Conservation (phyloP, 2,888 invertebrate species). For the Hirtodrosophila cameraria region DNA sequence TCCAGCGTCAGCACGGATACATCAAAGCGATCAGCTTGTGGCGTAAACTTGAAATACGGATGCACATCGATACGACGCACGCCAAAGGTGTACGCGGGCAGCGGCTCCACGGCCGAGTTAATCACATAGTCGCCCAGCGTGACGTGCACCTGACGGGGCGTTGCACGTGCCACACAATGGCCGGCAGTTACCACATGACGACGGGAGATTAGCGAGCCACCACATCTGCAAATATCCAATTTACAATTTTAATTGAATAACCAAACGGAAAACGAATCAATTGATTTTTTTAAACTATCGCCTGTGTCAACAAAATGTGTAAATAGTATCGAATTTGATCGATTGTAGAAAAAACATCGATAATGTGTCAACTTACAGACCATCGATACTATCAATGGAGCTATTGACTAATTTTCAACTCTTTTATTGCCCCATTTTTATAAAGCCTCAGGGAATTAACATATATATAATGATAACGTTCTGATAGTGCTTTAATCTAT, state of each 20-base stretch:
- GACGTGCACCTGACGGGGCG: conserved; percentile 95
- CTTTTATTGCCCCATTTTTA: too few relatives aligned
- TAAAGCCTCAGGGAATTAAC: too few relatives aligned
- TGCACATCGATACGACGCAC: conserved; percentile 96
- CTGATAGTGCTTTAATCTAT: too few relatives aligned
- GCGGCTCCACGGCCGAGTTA: conserved; percentile 95
- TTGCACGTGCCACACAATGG: conserved; percentile 96
- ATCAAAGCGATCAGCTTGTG: conserved; percentile 95
- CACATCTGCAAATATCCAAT: conserved; percentile 88
- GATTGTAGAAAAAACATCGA: too few relatives aligned
- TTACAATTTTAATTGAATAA: not conserved
- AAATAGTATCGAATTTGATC: too few relatives aligned
- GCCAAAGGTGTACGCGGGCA: conserved; percentile 96
- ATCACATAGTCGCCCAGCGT: conserved; percentile 95
- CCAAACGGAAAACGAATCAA: too few relatives aligned
- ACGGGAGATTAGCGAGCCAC: conserved; percentile 95
- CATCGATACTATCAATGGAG: too few relatives aligned
- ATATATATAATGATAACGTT: too few relatives aligned
- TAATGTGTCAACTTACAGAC: too few relatives aligned
- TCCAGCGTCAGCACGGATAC: conserved; percentile 95
- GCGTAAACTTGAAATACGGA: conserved; percentile 96
- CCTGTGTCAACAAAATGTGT: too few relatives aligned
- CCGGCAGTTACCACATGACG: conserved; percentile 97
- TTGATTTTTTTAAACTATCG: too few relatives aligned
- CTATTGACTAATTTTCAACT: too few relatives aligned